These are phyloP conservation scores for Malacoraja senta DNA, from an alignment of 2,797 vertebrate species.

Conservation along the genomic window DNA sequence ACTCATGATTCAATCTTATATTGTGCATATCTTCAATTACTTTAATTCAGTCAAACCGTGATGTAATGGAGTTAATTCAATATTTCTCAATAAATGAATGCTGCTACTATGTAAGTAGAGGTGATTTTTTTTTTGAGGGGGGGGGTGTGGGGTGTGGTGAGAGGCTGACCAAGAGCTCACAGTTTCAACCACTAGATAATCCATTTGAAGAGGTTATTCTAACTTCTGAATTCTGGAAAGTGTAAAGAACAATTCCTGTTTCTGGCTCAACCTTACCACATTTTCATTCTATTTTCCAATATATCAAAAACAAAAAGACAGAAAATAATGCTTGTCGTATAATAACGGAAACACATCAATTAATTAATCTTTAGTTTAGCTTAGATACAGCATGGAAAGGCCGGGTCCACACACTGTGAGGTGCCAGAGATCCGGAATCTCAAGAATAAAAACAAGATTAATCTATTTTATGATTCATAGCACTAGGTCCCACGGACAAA, in stretches of 20 bases:
- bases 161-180: slow-evolving; percentile 41
- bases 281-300: slow-evolving; percentile 16
- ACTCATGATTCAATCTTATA: slow-evolving; percentile 15
- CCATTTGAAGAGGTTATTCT: slow-evolving; percentile 42
- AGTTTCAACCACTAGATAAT: slow-evolving; percentile 42
- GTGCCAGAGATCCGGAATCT: too few species aligned
- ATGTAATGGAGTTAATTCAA: slow-evolving; percentile 45
- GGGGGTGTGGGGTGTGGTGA: too few species aligned
- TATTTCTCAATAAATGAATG: slow-evolving; percentile 43
- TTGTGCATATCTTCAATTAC: slow-evolving; percentile 47
- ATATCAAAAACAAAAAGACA: slow-evolving; percentile 7
- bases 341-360: neutral
- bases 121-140: slow-evolving; percentile 20
- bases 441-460: neutral
- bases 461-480: neutral
- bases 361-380: neutral
- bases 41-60: slow-evolving; percentile 43
- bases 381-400: too few species aligned
- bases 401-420: too few species aligned
- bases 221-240: slow-evolving; percentile 44
- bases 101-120: slow-evolving; percentile 30
- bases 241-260: slow-evolving; percentile 32
- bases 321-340: neutral
- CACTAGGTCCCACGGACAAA: neutral
- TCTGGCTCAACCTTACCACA: slow-evolving; percentile 30